A percentile compares a stretch with the other conserved stretches of the same genome.
These are phyloP conservation scores for Perca flavescens DNA, from an alignment of 2,113 vertebrate genomes.

Conservation along the genomic window DNA sequence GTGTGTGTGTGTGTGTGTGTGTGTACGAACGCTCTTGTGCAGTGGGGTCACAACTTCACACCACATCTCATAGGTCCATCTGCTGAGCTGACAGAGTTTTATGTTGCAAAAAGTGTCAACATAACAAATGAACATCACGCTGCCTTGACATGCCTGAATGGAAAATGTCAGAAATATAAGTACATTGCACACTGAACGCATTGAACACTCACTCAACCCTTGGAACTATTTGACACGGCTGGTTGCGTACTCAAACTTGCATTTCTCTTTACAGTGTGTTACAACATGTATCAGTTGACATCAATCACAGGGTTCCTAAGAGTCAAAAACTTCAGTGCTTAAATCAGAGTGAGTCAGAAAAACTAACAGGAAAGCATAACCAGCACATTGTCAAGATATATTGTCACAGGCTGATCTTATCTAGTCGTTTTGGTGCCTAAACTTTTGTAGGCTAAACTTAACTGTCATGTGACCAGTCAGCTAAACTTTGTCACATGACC, in stretches of 20 bases:
- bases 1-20: too few species aligned
- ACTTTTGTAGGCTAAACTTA: too few species aligned
- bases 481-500: too few species aligned
- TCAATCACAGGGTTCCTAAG: not conserved
- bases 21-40: too few species aligned
- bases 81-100: not conserved
- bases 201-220: not conserved
- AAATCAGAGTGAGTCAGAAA: not conserved
- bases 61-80: not conserved
- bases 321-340: not conserved
- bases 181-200: not conserved
- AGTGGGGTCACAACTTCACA: not conserved
- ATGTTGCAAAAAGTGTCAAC: not conserved
- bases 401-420: too few species aligned
- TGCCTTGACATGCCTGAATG: not conserved
- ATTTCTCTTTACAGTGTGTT: not conserved
- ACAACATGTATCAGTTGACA: not conserved
- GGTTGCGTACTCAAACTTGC: not conserved
- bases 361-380: not conserved
- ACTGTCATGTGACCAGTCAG: too few species aligned
- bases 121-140: not conserved
- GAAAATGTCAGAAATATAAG: constrained; percentile 4
- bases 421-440: too few species aligned
- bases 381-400: not conserved
- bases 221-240: not conserved